Evolutionary conservation across 2,888 invertebrate genomes (phyloP).

Genomic region (Callimorpha dominula): DNA sequence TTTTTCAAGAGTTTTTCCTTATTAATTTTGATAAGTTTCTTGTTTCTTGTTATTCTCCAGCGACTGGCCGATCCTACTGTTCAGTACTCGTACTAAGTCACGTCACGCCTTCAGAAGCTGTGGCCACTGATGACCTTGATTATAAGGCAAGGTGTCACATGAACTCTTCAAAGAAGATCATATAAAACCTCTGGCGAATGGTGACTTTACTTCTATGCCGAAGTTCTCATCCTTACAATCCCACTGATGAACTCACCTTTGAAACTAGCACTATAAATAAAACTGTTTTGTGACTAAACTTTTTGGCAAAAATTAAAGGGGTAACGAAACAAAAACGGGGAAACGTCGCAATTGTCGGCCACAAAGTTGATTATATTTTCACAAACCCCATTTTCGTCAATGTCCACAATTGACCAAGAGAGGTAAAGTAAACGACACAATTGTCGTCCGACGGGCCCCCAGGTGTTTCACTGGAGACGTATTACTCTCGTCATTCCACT

Average conservation of each 20-base stretch:
- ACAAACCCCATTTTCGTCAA: slow-evolving; percentile 45
- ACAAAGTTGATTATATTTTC: slow-evolving; percentile 51
- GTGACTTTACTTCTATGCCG: background rate
- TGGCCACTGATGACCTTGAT: background rate
- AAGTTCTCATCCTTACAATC: background rate
- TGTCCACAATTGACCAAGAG: slow-evolving; percentile 53
- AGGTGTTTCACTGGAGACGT: slow-evolving; percentile 62
- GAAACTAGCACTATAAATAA: background rate
- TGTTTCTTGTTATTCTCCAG: background rate
- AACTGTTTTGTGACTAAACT: too few species aligned
- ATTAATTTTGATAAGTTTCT: background rate
- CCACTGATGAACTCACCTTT: too few species aligned
- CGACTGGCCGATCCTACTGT: background rate
- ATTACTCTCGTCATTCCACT: slow-evolving; percentile 71
- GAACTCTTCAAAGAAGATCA: background rate
- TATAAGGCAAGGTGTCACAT: background rate
- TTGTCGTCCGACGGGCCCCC: slow-evolving; percentile 54
- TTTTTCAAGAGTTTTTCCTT: background rate
- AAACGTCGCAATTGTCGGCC: slow-evolving; percentile 40
- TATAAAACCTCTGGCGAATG: background rate
- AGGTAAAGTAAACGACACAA: slow-evolving; percentile 55
- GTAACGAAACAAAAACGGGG: slow-evolving; percentile 31
- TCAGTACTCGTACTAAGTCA: background rate
- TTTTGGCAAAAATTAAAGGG: too few species aligned
- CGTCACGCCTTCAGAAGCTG: too few species aligned